phyloP scores from a whole-genome alignment of 2,888 invertebrate genomes.

The Calliscelio sp. region DNA sequence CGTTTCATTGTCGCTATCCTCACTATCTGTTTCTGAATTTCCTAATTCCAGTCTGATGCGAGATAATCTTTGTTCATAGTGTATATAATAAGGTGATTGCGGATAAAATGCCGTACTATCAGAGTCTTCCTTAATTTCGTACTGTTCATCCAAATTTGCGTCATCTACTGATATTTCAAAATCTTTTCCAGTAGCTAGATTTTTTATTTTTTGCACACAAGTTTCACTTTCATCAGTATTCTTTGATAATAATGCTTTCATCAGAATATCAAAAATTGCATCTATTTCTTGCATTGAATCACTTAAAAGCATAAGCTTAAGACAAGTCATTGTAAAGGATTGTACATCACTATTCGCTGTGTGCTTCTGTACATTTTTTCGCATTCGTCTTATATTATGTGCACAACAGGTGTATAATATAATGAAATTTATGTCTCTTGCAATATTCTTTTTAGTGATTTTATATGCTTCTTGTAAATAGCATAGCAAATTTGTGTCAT shows the following conservation, averaged over 20 bases:
- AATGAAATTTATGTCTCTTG: not conserved
- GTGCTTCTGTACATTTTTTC: not conserved
- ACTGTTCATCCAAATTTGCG: no score
- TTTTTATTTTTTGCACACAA: not conserved
- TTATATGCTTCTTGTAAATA: conserved; percentile 14
- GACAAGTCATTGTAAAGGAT: not conserved
- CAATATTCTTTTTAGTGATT: not conserved
- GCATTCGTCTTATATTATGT: conserved; percentile 13
- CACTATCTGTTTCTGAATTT: not conserved
- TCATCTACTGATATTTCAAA: no score
- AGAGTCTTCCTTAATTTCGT: not conserved
- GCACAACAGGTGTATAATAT: conserved; percentile 12
- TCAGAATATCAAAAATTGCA: conserved; percentile 10
- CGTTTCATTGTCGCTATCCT: not conserved
- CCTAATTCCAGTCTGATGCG: not conserved
- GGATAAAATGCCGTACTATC: not conserved
- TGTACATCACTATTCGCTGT: not conserved
- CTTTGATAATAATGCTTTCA: not conserved
- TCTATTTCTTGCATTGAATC: not conserved
- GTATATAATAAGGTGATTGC: conserved; percentile 10
- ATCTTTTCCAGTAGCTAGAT: not conserved
- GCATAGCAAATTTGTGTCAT: not conserved
- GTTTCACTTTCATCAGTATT: not conserved
- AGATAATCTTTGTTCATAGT: not conserved
- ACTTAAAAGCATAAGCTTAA: conserved; percentile 24